Percentiles rank a stretch among this genome's conserved stretches.
Evolutionary conservation across 2,797 vertebrate genomes (phyloP).

Genomic region (Pelochelys cantorii): DNA sequence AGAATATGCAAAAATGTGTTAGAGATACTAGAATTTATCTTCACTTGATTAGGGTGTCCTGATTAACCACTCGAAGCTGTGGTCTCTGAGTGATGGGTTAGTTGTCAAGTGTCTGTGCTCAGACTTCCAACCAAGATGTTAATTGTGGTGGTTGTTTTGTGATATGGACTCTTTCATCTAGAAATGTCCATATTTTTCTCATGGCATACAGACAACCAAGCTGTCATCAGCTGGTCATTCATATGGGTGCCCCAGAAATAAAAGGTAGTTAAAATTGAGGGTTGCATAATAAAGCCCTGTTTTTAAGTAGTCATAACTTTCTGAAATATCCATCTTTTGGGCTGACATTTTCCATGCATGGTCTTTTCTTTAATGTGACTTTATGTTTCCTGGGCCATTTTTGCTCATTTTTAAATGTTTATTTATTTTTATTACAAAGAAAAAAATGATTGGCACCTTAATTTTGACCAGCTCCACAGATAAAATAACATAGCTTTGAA

Average conservation of each 20-base stretch:
- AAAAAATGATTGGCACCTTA: neutral
- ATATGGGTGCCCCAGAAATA: neutral
- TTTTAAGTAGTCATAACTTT: neutral
- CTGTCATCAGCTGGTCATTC: slow-evolving; percentile 11
- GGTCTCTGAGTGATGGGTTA: neutral
- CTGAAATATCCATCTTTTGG: neutral
- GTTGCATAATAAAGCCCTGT: neutral
- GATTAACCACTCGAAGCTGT: neutral
- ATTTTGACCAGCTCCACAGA: neutral
- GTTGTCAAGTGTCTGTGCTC: rapidly evolving
- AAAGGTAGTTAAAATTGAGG: slow-evolving; percentile 1
- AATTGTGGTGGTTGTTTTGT: neutral
- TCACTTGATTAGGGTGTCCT: neutral
- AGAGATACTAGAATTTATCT: rapidly evolving
- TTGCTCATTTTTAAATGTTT: no score
- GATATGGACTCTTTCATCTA: neutral
- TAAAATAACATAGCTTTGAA: neutral
- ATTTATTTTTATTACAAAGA: neutral
- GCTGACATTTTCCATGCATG: no score
- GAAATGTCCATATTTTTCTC: neutral
- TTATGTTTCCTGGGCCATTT: neutral
- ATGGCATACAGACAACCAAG: neutral
- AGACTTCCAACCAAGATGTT: neutral
- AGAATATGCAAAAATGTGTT: rapidly evolving
- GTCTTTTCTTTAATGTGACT: neutral